Evolutionary conservation across 2,888 invertebrate species (phyloP).

Genomic region (Bellardia pandia): DNA sequence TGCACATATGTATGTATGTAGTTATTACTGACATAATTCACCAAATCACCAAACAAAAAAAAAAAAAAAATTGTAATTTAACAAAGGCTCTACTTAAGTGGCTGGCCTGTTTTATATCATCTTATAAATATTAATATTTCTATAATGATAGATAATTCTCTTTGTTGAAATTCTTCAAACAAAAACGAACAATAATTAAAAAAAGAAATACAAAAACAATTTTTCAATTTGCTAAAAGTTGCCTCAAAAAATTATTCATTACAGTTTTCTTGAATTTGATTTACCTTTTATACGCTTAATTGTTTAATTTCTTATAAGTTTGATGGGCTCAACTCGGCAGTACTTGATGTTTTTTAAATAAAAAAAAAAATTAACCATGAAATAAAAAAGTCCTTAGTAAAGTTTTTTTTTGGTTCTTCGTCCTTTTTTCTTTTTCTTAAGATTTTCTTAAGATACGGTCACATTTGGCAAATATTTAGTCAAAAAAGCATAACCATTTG

Average conservation of each 20-base stretch:
- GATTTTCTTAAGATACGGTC: no score
- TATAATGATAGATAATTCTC: background rate
- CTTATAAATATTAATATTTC: background rate
- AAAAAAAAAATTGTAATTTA: no score
- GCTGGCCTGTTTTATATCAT: no score
- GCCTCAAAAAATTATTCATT: constrained; percentile 18
- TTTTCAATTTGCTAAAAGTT: background rate
- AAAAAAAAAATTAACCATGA: constrained; percentile 21
- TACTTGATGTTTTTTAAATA: background rate
- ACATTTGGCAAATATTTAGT: no score
- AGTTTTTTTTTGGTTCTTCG: background rate
- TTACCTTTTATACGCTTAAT: constrained; percentile 55
- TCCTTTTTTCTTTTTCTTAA: background rate
- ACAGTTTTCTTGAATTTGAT: constrained; percentile 16
- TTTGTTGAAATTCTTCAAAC: background rate
- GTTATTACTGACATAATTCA: no score
- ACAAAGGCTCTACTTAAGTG: no score
- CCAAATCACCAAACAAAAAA: no score
- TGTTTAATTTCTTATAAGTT: constrained; percentile 47
- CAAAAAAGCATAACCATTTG: no score
- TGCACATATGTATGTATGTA: no score
- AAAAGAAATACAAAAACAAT: background rate
- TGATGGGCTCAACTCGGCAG: constrained; percentile 4
- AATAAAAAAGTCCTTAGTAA: constrained; percentile 5
- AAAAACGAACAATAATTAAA: background rate